Conservation (phyloP, 2,113 vertebrate genomes). For the Mus spicilegus region DNA sequence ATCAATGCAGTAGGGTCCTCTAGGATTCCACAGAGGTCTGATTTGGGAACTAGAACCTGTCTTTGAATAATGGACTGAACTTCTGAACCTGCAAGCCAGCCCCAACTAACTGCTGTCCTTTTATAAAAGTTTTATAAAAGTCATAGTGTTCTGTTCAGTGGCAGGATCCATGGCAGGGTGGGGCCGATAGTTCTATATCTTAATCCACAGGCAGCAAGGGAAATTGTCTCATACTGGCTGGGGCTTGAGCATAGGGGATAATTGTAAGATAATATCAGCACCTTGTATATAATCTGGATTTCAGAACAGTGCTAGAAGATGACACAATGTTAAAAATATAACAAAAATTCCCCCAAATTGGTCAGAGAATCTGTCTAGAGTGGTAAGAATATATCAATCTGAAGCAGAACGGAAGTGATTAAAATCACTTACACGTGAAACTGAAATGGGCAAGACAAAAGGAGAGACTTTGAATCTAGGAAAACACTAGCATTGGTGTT, state of each 20-base stretch:
- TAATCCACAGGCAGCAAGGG: too few species aligned
- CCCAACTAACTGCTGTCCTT: too few species aligned
- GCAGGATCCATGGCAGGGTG: too few species aligned
- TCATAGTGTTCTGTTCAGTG: too few species aligned
- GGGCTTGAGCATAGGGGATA: too few species aligned
- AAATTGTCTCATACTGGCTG: too few species aligned
- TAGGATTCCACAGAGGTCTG: background rate
- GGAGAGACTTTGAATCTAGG: background rate
- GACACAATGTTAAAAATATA: background rate
- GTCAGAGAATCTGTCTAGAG: background rate
- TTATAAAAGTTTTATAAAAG: too few species aligned
- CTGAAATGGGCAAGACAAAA: background rate
- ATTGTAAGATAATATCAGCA: background rate
- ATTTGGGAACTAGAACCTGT: background rate
- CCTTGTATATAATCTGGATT: background rate
- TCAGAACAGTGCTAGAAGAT: background rate
- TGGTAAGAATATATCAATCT: background rate
- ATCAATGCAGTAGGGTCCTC: background rate
- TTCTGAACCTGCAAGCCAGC: too few species aligned
- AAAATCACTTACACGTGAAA: background rate
- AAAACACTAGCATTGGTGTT: background rate
- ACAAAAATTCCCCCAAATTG: background rate
- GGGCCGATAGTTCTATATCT: too few species aligned
- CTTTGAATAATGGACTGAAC: too few species aligned
- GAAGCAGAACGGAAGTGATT: background rate